Percentiles rank a stretch among this genome's conserved stretches.
phyloP scores from a whole-genome alignment of 2,888 invertebrate genomes.

The Hylaea fasciaria region DNA sequence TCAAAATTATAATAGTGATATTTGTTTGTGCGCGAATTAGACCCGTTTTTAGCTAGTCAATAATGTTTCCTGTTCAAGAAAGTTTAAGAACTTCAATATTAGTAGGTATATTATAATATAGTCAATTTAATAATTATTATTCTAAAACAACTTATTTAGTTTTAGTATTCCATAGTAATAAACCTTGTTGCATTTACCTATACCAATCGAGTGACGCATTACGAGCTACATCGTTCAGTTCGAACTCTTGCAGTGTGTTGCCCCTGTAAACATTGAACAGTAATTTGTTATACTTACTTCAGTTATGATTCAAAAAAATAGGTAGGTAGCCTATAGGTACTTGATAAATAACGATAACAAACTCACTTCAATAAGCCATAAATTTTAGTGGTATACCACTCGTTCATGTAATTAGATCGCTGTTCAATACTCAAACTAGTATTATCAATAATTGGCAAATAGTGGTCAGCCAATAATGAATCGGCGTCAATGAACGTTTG shows the following conservation, averaged over 20 bases:
- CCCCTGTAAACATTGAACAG: neutral
- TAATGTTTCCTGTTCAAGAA: no score
- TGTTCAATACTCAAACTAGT: neutral
- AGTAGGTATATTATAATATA: no score
- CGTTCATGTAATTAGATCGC: neutral
- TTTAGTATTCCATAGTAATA: no score
- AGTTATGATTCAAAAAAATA: no score
- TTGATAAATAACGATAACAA: neutral
- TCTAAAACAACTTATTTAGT: no score
- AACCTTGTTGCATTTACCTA: neutral
- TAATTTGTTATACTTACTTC: no score
- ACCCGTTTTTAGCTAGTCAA: no score
- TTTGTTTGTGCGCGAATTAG: no score
- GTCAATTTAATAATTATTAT: no score
- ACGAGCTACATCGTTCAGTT: neutral
- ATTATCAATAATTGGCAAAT: neutral
- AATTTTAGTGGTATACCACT: neutral
- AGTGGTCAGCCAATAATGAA: neutral
- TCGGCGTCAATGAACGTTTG: conserved; percentile 1
- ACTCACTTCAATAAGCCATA: neutral
- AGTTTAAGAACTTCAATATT: no score
- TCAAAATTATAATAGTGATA: no score
- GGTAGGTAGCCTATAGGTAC: no score
- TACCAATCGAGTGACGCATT: neutral
- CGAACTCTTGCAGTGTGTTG: neutral